phyloP scores from a whole-genome alignment of 2,113 vertebrate genomes.

The Catharus fuscescens region DNA sequence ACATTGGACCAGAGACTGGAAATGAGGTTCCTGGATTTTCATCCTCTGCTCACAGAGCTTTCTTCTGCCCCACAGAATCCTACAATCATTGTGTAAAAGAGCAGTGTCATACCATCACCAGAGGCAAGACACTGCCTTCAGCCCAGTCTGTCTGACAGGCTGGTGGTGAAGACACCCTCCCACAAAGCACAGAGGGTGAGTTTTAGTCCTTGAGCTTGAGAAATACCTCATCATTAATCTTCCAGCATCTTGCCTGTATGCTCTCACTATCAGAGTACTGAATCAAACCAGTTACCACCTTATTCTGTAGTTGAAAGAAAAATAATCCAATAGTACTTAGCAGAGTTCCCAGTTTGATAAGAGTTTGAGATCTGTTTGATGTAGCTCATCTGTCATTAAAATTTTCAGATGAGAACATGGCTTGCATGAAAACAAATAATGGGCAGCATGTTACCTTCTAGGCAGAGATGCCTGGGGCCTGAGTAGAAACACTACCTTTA shows the following conservation, averaged over 20 bases:
- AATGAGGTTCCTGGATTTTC: neutral
- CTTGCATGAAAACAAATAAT: neutral
- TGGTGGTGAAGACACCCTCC: neutral
- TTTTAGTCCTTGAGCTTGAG: neutral
- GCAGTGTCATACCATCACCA: neutral
- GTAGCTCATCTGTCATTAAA: neutral
- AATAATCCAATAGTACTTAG: neutral
- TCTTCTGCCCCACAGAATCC: neutral
- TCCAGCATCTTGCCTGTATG: neutral
- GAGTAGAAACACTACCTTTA: neutral
- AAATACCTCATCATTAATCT: neutral
- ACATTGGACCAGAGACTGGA: neutral
- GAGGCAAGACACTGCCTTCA: neutral
- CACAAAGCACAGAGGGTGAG: accelerated
- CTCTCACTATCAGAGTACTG: neutral
- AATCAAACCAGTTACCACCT: neutral
- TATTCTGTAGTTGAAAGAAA: neutral
- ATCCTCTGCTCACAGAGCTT: neutral
- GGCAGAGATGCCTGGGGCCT: neutral
- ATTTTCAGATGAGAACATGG: neutral
- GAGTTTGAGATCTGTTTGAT: neutral
- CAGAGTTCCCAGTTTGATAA: neutral
- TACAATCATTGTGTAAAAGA: neutral
- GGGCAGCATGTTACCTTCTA: neutral
- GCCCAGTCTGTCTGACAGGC: neutral